A percentile compares a stretch with the other conserved stretches of the same genome.
phyloP scores from a whole-genome alignment of 2,888 invertebrate species.

The Ganaspis brasiliensis region DNA sequence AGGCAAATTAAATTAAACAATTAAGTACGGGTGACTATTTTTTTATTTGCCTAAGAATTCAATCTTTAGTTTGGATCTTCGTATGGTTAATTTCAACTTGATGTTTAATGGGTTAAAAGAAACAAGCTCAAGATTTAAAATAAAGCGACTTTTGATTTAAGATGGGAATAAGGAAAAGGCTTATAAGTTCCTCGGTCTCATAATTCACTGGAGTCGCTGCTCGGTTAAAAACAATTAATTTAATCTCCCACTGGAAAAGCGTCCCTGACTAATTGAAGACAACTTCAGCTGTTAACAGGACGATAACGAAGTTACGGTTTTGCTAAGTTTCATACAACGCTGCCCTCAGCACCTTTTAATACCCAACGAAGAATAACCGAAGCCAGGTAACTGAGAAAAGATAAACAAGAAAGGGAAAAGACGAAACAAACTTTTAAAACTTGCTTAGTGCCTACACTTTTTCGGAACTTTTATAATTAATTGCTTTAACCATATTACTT shows the following conservation, averaged over 20 bases:
- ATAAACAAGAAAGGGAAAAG: constrained; percentile 33
- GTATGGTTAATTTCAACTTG: too few relatives aligned
- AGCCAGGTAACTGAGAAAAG: constrained; percentile 36
- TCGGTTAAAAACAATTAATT: constrained; percentile 64
- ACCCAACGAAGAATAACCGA: constrained; percentile 37
- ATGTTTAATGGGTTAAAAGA: too few relatives aligned
- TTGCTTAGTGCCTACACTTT: background rate
- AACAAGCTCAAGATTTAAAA: background rate
- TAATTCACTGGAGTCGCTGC: constrained; percentile 42
- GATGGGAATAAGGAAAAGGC: background rate
- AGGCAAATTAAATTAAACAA: too few relatives aligned
- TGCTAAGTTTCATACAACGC: constrained; percentile 54
- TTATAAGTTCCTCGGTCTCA: background rate
- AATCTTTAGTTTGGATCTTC: too few relatives aligned
- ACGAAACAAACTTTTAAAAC: constrained; percentile 23
- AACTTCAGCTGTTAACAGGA: constrained; percentile 62
- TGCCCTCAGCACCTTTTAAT: constrained; percentile 42
- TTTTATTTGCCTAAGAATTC: too few relatives aligned
- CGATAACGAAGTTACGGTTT: constrained; percentile 64
- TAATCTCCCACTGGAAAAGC: constrained; percentile 57
- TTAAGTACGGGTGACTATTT: too few relatives aligned
- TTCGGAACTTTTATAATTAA: constrained; percentile 16
- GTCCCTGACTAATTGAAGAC: constrained; percentile 61
- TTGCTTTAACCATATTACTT: constrained; percentile 21
- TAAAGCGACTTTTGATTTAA: background rate